Evolutionary conservation across 2,797 vertebrate genomes (phyloP).

Genomic region (Momotus momota): DNA sequence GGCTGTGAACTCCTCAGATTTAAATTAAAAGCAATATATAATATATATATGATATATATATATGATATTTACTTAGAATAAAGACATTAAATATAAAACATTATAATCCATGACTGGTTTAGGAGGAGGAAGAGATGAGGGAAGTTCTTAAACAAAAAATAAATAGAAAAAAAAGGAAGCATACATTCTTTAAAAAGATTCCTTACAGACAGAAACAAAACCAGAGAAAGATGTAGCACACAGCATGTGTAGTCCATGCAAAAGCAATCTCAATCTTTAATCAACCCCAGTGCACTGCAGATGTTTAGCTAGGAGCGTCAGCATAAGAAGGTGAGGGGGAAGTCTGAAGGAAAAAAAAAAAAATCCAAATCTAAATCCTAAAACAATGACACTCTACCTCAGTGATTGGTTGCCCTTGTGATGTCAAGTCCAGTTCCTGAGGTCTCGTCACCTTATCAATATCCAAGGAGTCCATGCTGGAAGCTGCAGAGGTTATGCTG

Average conservation of each 20-base stretch:
- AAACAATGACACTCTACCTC: conserved; percentile 77
- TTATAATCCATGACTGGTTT: not conserved
- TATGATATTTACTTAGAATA: not conserved
- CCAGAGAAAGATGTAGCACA: not conserved
- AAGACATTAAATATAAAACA: not conserved
- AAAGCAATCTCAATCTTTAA: not conserved
- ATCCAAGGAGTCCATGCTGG: conserved; percentile 97
- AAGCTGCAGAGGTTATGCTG: conserved; percentile 92
- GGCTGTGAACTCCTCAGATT: not conserved
- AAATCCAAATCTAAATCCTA: not conserved
- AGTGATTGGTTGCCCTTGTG: conserved; percentile 81
- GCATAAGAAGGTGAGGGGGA: rapidly evolving
- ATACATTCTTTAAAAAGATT: not conserved
- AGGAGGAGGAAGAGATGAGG: not conserved
- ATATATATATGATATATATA: not conserved
- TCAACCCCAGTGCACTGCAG: not conserved
- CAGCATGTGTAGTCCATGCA: not conserved
- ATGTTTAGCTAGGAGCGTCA: not conserved
- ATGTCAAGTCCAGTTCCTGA: conserved; percentile 83
- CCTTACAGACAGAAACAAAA: not conserved
- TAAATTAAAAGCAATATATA: not conserved
- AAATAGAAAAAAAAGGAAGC: not conserved
- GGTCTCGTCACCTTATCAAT: conserved; percentile 86
- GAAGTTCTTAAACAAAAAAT: not conserved
- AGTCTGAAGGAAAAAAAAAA: no score